These are phyloP conservation scores for Esperia sulphurella DNA, from an alignment of 2,888 invertebrate species.

Conservation along the genomic window DNA sequence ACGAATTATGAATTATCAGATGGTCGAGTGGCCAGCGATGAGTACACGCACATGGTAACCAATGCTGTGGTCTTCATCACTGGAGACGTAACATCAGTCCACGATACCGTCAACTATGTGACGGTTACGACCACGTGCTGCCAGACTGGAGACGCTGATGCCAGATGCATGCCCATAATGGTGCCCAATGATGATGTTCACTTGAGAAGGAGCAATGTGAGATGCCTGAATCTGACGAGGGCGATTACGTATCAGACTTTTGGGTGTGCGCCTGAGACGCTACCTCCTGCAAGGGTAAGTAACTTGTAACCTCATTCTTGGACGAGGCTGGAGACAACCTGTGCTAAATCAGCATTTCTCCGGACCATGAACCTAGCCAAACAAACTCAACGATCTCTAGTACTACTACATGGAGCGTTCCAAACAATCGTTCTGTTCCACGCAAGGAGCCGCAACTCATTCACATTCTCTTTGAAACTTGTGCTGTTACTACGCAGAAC, in stretches of 20 bases:
- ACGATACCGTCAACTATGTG: conserved; percentile 21
- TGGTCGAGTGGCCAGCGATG: conserved; percentile 7
- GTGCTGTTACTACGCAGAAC: no score
- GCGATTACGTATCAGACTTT: conserved; percentile 40
- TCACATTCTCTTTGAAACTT: no score
- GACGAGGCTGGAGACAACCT: no score
- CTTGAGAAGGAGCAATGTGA: conserved; percentile 28
- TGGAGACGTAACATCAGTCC: conserved; percentile 16
- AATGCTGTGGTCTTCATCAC: conserved; percentile 11
- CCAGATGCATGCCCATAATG: conserved; percentile 31
- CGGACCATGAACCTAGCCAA: no score
- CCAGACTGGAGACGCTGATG: conserved; percentile 17
- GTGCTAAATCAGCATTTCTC: no score
- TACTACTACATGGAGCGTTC: no score
- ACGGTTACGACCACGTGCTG: conserved; percentile 14
- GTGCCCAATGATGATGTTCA: conserved; percentile 37
- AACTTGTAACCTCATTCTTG: no score
- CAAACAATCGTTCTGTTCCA: no score
- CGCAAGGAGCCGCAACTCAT: no score
- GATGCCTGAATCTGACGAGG: conserved; percentile 43
- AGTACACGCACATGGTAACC: conserved; percentile 1
- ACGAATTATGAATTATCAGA: not conserved
- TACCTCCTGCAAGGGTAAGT: conserved; percentile 35
- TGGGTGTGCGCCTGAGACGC: conserved; percentile 28
- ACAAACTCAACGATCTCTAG: no score